Evolutionary conservation across 2,797 vertebrate genomes (phyloP), one percentile per base, ranked within the genome.

Genomic region (Rhinichthys osculus): DNA sequence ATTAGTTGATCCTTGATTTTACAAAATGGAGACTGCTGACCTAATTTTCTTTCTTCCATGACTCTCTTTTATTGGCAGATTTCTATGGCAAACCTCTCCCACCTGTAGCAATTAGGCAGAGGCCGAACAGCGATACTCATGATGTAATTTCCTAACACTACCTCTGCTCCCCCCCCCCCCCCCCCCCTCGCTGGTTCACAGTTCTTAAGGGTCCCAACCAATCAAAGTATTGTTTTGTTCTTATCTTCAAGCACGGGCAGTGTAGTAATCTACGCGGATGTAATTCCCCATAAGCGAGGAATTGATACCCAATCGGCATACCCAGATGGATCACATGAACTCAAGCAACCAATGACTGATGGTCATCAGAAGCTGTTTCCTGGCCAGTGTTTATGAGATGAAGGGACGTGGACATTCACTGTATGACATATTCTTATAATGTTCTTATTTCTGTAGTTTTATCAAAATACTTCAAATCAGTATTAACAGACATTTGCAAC

Each of bases 31-130:
- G 77, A 21, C 85, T 27, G 21, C 80, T 87, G 14, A 85, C 84
- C 93, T 91, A 91, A 52, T 66, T 76, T 33, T 14, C 21, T 83
- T 85, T 81, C 86, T 59, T 89, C 74, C 82, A 85, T 89, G 89
- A 83, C 85, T 94, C 88, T 90, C 27, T 89, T 84, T 87, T 74
- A 66, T 86, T 89, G 88, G 76, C 95, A 96, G 95, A 96, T 27
- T 95, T 96, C 93, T 94, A 88, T 93, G 97, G 97, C 89, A 99
- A 98, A 93, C 97, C 97, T 42, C 95, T 99, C 83, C 98, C 98
- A 19, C 97, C 98, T 0, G 91, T 99, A n/a, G 93, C 95, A 66
- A 87, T 96, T 78, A 95, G 94, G 91, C 97, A 95, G 88, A 96
- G 93, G 93, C 97, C 97, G 70, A 98, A 98, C 89, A 94, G 97